Evolutionary conservation across 2,797 vertebrate genomes (phyloP).

Genomic region (Lemur catta): DNA sequence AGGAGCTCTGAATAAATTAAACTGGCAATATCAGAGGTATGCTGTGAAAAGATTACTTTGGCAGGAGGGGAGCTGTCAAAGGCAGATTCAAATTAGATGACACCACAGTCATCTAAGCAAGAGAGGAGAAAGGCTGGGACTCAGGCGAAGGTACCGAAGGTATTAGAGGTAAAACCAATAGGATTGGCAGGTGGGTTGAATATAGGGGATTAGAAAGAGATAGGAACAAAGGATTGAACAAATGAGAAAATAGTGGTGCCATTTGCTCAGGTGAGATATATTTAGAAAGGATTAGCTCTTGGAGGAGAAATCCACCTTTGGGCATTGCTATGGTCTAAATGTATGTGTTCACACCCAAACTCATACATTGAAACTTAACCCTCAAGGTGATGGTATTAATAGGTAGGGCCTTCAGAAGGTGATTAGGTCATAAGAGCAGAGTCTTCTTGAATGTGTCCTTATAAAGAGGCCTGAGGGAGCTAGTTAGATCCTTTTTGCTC

Average conservation of each 20-base stretch:
- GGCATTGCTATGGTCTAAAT: neutral
- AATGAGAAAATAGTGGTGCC: neutral
- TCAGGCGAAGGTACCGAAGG: neutral
- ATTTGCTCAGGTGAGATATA: neutral
- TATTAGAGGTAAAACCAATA: neutral
- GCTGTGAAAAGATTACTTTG: neutral
- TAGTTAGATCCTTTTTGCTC: neutral
- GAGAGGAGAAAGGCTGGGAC: neutral
- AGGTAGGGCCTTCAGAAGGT: neutral
- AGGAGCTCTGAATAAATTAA: neutral
- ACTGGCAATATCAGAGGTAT: neutral
- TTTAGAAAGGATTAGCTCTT: neutral
- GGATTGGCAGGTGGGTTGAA: neutral
- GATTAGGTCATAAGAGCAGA: neutral
- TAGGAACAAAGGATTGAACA: neutral
- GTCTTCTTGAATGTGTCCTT: neutral
- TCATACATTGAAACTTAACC: neutral
- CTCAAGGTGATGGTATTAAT: neutral
- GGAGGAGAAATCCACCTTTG: neutral
- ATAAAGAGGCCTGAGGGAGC: neutral
- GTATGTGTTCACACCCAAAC: neutral
- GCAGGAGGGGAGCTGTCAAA: neutral
- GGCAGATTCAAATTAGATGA: neutral
- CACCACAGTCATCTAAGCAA: neutral
- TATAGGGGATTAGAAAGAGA: neutral